Base-by-base conservation (phyloP, 2,888 invertebrate species). In the Glaucopsyche alexis region DNA sequence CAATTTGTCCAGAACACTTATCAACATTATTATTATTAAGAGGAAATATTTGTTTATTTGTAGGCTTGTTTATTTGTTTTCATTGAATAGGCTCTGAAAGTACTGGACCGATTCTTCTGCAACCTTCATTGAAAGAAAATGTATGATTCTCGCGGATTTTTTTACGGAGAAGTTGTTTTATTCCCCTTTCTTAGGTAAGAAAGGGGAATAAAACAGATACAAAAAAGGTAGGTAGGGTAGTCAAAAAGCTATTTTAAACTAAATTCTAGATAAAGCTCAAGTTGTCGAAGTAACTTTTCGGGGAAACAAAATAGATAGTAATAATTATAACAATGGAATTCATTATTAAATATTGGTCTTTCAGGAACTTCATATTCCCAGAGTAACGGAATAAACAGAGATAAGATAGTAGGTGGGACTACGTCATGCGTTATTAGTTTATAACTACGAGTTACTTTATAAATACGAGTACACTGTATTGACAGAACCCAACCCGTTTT, bases 291-390 rank as follows among this genome's bases (percentile, higher is more conserved):
- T 42, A 42, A 42, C n/a, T n/a, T n/a, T n/a, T 50, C n/a, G 14
- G 7, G 4, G 50, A n/a, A 50, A 50, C 7, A n/a, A n/a, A n/a
- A 50, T 7, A 29, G 13, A 4, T 60, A 6, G 1, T 60, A 5
- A 60, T 13, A 60, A 40, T 65, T 66, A 42, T 16, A 16, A n/a
- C n/a, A n/a, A 42, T 11, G 16, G 6, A 16, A n/a, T n/a, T 9
- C 42, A 66, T 14, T 65, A 16, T 66, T 14, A 66, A 42, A 42
- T 42, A 65, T 16, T 65, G 65, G n/a, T 66, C 42, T 66, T 66
- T 42, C 66, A 66, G 66, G 40, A 66, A 42, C 66, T n/a, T 40
- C 9, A 42, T 16, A 66, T 66, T 66, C 66, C 66, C 42, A 42
- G 40, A n/a, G 16, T 42, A 16, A 66, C 16, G 42, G 42, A 66